A percentile compares a stretch with the other conserved stretches of the same genome.
phyloP scores from a whole-genome alignment of 1,140 invertebrate genomes.

The Bactericera cockerelli region DNA sequence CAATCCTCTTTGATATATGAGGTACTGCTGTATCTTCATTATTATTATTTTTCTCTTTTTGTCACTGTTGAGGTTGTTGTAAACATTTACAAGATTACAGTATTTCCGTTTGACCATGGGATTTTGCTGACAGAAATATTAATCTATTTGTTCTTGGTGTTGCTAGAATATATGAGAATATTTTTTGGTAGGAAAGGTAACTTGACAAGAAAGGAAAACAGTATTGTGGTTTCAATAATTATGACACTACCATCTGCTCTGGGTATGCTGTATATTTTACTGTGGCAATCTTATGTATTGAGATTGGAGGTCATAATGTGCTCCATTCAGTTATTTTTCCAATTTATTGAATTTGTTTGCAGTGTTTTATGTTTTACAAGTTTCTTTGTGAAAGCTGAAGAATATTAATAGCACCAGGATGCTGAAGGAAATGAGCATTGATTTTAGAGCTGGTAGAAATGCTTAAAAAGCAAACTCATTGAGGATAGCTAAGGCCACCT shows the following conservation, averaged over 20 bases:
- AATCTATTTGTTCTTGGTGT: conserved; percentile 9
- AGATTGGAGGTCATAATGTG: conserved; percentile 14
- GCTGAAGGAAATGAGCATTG: too few species aligned
- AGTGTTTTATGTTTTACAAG: conserved; percentile 11
- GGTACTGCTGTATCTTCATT: conserved; percentile 14
- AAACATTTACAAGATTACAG: conserved; percentile 9
- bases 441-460: too few species aligned
- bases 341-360: conserved; percentile 10
- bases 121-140: conserved; percentile 12
- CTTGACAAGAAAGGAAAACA: conserved; percentile 11
- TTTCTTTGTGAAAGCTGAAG: conserved; percentile 6
- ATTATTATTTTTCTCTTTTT: conserved; percentile 13
- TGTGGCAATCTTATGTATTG: conserved; percentile 13
- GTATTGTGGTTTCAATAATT: conserved; percentile 11
- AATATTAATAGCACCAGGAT: too few species aligned
- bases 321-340: conserved; percentile 12
- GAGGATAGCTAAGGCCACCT: too few species aligned
- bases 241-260: conserved; percentile 10
- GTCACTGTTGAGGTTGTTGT: conserved; percentile 7
- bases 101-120: conserved; percentile 12
- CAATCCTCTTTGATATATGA: conserved; percentile 15
- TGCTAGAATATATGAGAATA: conserved; percentile 12
- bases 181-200: conserved; percentile 14
- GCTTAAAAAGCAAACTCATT: too few species aligned
- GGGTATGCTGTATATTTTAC: conserved; percentile 13